Evolutionary conservation across 2,888 invertebrate species (phyloP).

Genomic region (Melieria crassipennis): DNA sequence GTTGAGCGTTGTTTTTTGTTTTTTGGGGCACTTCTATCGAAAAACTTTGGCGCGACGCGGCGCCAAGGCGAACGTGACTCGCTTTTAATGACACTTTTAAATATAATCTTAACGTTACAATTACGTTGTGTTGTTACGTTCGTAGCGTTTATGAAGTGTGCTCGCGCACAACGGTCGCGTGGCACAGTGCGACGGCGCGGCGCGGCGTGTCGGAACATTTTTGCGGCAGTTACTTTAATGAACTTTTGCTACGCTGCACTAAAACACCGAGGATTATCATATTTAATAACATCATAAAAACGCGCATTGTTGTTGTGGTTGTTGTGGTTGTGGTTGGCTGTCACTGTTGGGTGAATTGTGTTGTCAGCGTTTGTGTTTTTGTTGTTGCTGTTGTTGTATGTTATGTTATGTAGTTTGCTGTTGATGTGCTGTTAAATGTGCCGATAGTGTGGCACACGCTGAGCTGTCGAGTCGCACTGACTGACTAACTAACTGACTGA

Average conservation of each 20-base stretch:
- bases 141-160: constrained; percentile 8
- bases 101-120: constrained; percentile 33
- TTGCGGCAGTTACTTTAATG: constrained; percentile 30
- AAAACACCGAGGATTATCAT: constrained; percentile 33
- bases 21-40: too few relatives aligned
- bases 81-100: constrained; percentile 29
- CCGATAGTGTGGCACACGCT: too few relatives aligned
- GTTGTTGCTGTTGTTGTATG: too few relatives aligned
- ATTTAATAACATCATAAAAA: constrained; percentile 37
- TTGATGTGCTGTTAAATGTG: too few relatives aligned
- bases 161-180: neutral
- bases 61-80: constrained; percentile 17
- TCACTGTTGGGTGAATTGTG: neutral
- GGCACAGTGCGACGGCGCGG: too few relatives aligned
- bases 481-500: too few relatives aligned
- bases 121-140: constrained; percentile 13
- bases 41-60: neutral
- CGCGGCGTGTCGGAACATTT: neutral
- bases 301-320: constrained; percentile 1
- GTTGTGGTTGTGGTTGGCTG: neutral
- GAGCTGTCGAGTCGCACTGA: too few relatives aligned
- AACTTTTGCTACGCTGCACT: constrained; percentile 31
- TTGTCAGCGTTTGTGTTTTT: neutral
- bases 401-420: too few relatives aligned
- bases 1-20: too few relatives aligned